Percentiles rank a stretch among this genome's conserved stretches.
Conservation (phyloP, 2,797 vertebrate genomes). For the Halcyon leucocephala region DNA sequence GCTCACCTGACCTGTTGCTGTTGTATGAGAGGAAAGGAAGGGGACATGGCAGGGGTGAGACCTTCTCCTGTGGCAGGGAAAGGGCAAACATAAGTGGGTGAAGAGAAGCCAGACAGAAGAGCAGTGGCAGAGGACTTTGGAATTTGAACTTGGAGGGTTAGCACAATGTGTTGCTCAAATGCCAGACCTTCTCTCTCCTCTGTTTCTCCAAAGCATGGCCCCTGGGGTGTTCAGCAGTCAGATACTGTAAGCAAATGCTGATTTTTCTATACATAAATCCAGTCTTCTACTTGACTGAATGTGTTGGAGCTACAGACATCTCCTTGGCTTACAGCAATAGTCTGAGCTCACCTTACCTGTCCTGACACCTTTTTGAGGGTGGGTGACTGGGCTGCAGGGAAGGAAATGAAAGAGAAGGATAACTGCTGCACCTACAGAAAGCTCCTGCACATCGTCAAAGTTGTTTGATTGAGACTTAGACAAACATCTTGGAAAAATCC, state of each 20-base stretch:
- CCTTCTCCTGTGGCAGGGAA: neutral
- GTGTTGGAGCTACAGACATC: neutral
- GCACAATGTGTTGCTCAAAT: neutral
- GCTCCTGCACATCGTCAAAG: neutral
- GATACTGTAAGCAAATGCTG: neutral
- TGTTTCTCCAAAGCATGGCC: neutral
- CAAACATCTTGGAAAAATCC: constrained; percentile 49
- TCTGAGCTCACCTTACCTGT: neutral
- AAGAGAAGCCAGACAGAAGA: neutral
- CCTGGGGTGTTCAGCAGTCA: neutral
- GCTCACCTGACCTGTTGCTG: neutral
- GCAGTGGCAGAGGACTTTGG: neutral
- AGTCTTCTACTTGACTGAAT: neutral
- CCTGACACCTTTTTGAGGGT: neutral
- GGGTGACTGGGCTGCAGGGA: neutral
- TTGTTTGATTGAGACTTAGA: constrained; percentile 37
- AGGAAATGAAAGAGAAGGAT: neutral
- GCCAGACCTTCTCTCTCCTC: neutral
- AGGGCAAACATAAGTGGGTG: neutral
- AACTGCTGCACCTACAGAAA: neutral
- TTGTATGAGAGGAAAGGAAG: neutral
- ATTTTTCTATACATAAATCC: neutral
- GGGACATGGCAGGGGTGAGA: neutral
- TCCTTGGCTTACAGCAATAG: neutral
- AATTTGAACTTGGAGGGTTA: neutral